phyloP scores from a whole-genome alignment of 2,113 vertebrate species.

The Hipposideros armiger region DNA sequence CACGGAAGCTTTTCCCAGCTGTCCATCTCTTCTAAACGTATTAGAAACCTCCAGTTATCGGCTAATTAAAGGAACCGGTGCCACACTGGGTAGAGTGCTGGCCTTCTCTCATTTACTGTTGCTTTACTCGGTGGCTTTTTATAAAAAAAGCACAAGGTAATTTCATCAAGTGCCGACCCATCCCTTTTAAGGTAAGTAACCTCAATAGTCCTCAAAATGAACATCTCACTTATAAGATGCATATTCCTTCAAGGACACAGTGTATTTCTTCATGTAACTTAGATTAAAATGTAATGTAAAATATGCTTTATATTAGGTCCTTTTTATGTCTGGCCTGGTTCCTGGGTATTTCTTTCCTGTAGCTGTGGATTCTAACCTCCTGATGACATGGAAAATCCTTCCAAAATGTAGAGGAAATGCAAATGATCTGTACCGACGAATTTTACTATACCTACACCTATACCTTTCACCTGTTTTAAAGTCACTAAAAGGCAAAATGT shows the following conservation, averaged over 20 bases:
- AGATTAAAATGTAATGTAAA: slow-evolving; percentile 35
- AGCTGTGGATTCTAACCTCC: background rate
- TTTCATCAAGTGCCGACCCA: slow-evolving; percentile 13
- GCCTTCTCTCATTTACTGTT: background rate
- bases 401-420: slow-evolving; percentile 40
- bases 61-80: background rate
- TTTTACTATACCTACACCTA: background rate
- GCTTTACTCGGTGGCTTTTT: slow-evolving; percentile 33
- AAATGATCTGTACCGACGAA: background rate
- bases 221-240: background rate
- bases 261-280: background rate
- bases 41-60: background rate
- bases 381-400: slow-evolving; percentile 35
- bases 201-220: background rate
- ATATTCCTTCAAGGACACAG: slow-evolving; percentile 35
- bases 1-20: background rate
- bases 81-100: background rate
- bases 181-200: slow-evolving; percentile 15
- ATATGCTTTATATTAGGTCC: background rate
- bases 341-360: slow-evolving; percentile 5
- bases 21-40: background rate
- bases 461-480: background rate
- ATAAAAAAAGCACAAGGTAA: background rate
- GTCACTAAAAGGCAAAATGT: slow-evolving; percentile 21
- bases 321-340: slow-evolving; percentile 44